These are phyloP conservation scores for Hephaestus fuliginosus DNA, from an alignment of 2,797 vertebrate genomes.

Conservation along the genomic window DNA sequence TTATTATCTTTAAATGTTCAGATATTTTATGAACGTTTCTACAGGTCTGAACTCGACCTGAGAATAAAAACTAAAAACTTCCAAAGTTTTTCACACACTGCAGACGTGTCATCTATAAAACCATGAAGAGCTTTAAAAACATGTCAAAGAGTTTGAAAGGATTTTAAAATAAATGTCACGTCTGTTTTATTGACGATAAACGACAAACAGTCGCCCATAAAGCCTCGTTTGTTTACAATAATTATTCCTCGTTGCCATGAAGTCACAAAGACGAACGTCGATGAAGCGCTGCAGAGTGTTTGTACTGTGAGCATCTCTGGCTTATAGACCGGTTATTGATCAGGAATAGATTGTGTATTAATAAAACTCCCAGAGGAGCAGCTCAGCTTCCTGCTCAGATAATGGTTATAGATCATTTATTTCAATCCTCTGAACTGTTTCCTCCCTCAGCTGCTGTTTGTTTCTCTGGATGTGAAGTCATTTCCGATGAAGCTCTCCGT, in stretches of 20 bases:
- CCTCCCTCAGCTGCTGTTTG: too few species aligned
- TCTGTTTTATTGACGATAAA: not conserved
- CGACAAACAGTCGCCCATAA: not conserved
- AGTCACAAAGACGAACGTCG: not conserved
- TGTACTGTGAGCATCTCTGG: too few species aligned
- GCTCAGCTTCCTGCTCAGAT: not conserved
- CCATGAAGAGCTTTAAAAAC: too few species aligned
- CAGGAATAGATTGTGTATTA: slow-evolving; percentile 12
- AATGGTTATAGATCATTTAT: not conserved
- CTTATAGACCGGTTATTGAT: slow-evolving; percentile 34
- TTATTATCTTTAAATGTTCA: too few species aligned
- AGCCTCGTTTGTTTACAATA: rapidly evolving
- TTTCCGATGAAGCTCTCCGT: too few species aligned
- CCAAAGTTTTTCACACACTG: too few species aligned
- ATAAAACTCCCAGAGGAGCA: not conserved
- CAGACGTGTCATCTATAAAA: too few species aligned
- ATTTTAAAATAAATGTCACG: not conserved
- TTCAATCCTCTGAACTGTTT: not conserved
- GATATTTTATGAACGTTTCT: too few species aligned
- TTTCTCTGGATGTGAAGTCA: too few species aligned
- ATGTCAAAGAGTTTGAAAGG: too few species aligned
- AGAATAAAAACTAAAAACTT: too few species aligned
- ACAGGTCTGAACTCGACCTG: too few species aligned
- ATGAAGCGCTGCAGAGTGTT: not conserved
- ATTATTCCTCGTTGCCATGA: not conserved